Percentiles rank a stretch among this genome's conserved stretches.
Conservation (phyloP, 2,113 vertebrate genomes). For the Dipodomys merriami region DNA sequence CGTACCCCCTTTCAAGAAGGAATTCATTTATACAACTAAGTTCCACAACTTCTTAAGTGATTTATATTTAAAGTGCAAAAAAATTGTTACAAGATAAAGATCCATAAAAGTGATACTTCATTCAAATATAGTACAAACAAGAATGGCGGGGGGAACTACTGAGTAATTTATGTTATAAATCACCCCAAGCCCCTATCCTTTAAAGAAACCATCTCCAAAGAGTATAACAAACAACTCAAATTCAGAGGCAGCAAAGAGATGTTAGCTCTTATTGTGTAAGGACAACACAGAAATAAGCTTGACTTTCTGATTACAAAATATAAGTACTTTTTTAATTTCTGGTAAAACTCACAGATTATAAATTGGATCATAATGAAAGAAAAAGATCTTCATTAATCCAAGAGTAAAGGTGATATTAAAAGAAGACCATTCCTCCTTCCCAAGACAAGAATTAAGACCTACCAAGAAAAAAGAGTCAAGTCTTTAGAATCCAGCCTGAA, state of each 20-base stretch:
- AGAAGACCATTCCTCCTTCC: not conserved
- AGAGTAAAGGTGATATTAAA: not conserved
- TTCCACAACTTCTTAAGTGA: not conserved
- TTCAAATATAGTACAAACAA: conserved; percentile 19
- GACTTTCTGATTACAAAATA: not conserved
- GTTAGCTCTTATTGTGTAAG: not conserved
- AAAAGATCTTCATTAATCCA: not conserved
- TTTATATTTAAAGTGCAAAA: not conserved
- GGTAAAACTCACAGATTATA: not conserved
- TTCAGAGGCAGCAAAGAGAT: not conserved
- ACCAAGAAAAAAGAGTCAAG: not conserved
- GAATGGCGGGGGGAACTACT: not conserved
- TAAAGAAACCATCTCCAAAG: not conserved
- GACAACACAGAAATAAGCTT: not conserved
- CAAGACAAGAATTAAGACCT: not conserved
- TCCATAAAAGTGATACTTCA: not conserved
- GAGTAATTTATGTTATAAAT: conserved; percentile 3
- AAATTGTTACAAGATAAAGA: not conserved
- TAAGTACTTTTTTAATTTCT: not conserved
- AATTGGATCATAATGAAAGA: not conserved
- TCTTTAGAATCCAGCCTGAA: not conserved
- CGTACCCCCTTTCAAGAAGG: not conserved
- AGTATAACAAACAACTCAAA: not conserved
- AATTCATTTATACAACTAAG: conserved; percentile 1
- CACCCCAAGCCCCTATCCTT: not conserved